These are phyloP conservation scores for Ceramica pisi DNA, from an alignment of 2,888 invertebrate species.

Conservation along the genomic window DNA sequence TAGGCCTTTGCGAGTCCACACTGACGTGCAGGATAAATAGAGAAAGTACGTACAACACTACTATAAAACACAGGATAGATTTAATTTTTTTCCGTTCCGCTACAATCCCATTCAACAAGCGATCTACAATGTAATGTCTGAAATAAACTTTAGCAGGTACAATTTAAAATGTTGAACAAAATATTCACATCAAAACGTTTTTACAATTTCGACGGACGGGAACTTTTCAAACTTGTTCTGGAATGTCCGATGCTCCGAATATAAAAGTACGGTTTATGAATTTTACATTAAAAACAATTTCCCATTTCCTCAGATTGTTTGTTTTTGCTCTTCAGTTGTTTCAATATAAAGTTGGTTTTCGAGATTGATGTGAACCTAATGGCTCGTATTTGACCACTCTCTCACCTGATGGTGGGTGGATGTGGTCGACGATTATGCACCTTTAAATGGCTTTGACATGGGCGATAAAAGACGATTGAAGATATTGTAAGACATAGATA, in stretches of 20 bases:
- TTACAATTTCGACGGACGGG: constrained; percentile 34
- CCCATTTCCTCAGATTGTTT: constrained; percentile 33
- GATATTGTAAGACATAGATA: no score
- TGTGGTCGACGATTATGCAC: no score
- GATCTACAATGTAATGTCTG: constrained; percentile 2
- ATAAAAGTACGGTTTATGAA: constrained; percentile 34
- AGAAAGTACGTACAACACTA: no score
- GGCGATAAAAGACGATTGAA: no score
- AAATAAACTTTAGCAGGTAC: neutral
- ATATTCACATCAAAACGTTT: constrained; percentile 37
- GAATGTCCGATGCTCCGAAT: constrained; percentile 24
- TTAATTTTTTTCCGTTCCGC: no score
- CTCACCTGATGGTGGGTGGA: no score
- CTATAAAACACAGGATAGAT: no score
- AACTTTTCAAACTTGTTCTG: constrained; percentile 18
- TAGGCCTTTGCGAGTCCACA: no score
- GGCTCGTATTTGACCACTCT: no score
- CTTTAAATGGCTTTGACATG: no score
- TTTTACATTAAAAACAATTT: constrained; percentile 43
- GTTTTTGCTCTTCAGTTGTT: constrained; percentile 18
- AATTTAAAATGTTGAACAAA: constrained; percentile 11
- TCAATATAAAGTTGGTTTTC: neutral
- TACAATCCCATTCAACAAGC: constrained; percentile 18
- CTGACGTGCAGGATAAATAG: no score
- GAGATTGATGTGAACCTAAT: no score